Percentiles rank a stretch among this genome's conserved stretches.
These are phyloP conservation scores for Apodemus speciosus DNA, from an alignment of 2,113 vertebrate species.

Conservation along the genomic window DNA sequence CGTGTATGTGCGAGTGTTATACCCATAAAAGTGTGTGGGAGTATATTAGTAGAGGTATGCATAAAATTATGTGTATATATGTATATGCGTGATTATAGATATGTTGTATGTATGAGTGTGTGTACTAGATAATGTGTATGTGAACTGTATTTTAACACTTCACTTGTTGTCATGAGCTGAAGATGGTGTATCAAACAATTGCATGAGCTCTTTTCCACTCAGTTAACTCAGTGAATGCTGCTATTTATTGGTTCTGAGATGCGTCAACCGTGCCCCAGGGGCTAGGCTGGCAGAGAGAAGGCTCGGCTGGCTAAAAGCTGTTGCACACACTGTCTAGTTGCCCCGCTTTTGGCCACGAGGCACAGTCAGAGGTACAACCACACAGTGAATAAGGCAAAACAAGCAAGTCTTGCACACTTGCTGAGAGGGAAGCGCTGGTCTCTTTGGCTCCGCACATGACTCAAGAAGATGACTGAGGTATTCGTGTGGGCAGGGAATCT, in stretches of 20 bases:
- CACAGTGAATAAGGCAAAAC: background rate
- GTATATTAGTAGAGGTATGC: background rate
- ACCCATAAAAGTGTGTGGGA: background rate
- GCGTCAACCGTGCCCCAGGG: background rate
- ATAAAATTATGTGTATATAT: background rate
- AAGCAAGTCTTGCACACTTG: background rate
- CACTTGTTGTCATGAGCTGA: slow-evolving; percentile 14
- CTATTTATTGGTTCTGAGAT: slow-evolving; percentile 35
- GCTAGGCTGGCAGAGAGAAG: background rate
- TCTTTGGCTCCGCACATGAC: background rate
- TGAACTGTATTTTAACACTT: slow-evolving; percentile 30
- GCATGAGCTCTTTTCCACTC: slow-evolving; percentile 43
- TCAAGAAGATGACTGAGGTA: background rate
- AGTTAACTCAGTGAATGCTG: slow-evolving; percentile 28
- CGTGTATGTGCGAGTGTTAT: background rate
- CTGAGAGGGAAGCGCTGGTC: background rate
- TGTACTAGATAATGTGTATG: background rate
- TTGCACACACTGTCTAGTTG: too few species aligned
- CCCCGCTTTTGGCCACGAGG: background rate
- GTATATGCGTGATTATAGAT: background rate
- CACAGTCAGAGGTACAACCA: background rate
- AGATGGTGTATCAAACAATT: slow-evolving; percentile 53
- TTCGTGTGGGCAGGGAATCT: background rate
- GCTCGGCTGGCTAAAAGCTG: background rate
- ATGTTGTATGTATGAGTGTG: background rate